Base-by-base conservation (phyloP, 2,888 invertebrate species). In the Lomographa bimaculata region DNA sequence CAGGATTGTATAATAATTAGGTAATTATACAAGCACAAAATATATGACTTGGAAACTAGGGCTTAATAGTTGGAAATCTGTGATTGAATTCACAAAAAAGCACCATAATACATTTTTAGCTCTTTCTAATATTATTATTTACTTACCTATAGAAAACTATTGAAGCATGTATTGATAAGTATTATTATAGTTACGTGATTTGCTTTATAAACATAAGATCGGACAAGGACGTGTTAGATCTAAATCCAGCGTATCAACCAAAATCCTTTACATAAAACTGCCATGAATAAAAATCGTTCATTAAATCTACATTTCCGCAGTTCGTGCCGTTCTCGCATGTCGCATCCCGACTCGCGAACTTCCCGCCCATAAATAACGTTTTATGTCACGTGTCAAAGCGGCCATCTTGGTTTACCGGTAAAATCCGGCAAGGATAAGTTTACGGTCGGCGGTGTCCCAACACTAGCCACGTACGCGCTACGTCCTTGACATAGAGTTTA, bases 241-340 rank as follows among this genome's bases (percentile, higher is more conserved):
- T 17, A 38, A 44, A 46, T 40, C 12, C 27, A 30, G 34, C 39
- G 41, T 44, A 37, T 45, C 46, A 49, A 54, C 55, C 60, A 48
- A 66, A 66, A 69, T 60, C 63, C 65, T 64, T 59, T 55, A 66
- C 71, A 76, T 76, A 79, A 79, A 81, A 68, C 70, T 58, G 66
- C 71, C 77, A 79, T 85, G 83, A 86, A 85, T 85, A 83, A 75
- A 71, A 84, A 85, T 82, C 65, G 73, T 75, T 74, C 66, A 71
- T 79, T 76, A 71, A 69, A 66, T 57, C 57, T 56, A 52, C 75
- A 71, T 71, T 84, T 81, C 79, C 82, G 76, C 74, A 71, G 61
- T 85, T 81, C 86, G 85, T 85, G 82, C 73, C 78, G 54, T 46
- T 67, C 78, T 84, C 75, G 86, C 86, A 87, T 86, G 86, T 79